A percentile compares a stretch with the other conserved stretches of the same genome.
Conservation (phyloP, 2,888 invertebrate species). For the Ctena decussata region DNA sequence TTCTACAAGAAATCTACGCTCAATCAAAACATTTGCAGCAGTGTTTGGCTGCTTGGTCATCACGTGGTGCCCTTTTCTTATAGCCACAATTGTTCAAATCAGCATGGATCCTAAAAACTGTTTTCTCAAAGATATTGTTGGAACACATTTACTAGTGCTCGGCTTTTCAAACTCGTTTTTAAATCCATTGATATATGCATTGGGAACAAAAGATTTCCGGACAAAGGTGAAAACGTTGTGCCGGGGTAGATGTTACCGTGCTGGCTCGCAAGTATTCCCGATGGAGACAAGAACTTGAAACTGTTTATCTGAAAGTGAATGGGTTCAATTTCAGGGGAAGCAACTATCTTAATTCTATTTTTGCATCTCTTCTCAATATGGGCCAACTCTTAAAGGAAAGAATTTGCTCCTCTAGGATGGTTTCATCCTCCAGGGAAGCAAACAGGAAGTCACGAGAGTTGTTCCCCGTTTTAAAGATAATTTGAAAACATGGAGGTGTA, state of each 20-base stretch:
- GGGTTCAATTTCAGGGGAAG: no score
- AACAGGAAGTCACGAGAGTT: no score
- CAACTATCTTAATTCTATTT: no score
- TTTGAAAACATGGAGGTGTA: no score
- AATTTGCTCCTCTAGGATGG: no score
- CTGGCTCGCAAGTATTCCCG: conserved; percentile 11
- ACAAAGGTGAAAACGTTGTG: conserved; percentile 57
- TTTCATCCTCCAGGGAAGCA: no score
- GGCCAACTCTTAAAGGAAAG: no score
- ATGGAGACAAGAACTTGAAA: background rate
- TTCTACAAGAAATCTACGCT: conserved; percentile 68
- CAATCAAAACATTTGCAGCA: conserved; percentile 70
- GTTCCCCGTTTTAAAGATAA: no score
- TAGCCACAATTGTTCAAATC: conserved; percentile 66
- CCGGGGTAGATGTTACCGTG: conserved; percentile 33
- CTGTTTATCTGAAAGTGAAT: no score
- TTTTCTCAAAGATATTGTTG: conserved; percentile 70
- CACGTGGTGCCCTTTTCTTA: conserved; percentile 76
- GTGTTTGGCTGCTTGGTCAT: conserved; percentile 74
- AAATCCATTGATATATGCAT: conserved; percentile 80
- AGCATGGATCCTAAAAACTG: conserved; percentile 56
- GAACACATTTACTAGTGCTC: conserved; percentile 76
- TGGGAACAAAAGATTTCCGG: conserved; percentile 77
- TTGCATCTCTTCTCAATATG: no score
- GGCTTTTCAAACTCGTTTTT: conserved; percentile 81